phyloP scores from a whole-genome alignment of 2,113 vertebrate species.

The Anolis sagrei region DNA sequence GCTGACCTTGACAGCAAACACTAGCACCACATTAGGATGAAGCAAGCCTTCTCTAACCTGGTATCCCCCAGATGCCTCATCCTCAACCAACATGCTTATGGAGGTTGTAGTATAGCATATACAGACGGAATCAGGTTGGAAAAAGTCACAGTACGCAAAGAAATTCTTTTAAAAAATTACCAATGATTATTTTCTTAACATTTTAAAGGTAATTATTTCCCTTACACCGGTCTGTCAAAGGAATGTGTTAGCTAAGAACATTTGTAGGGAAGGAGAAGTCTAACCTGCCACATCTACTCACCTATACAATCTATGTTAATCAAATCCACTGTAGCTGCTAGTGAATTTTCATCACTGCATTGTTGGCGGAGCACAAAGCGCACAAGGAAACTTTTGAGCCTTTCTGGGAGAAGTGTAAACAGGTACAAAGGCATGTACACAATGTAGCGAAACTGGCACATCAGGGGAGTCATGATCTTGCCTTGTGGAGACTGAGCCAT shows the following conservation, averaged over 20 bases:
- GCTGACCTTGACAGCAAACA: slow-evolving; percentile 21
- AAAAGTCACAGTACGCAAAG: background rate
- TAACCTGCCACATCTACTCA: slow-evolving; percentile 64
- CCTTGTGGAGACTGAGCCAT: slow-evolving; percentile 90
- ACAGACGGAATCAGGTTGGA: background rate
- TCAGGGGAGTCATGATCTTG: slow-evolving; percentile 85
- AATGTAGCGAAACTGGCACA: slow-evolving; percentile 88
- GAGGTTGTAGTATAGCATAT: background rate
- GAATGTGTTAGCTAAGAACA: background rate
- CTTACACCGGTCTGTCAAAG: background rate
- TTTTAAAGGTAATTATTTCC: background rate
- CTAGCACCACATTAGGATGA: too few relatives aligned
- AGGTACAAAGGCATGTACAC: slow-evolving; percentile 86
- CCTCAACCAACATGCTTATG: too few relatives aligned
- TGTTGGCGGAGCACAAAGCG: slow-evolving; percentile 72
- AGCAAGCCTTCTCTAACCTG: too few relatives aligned
- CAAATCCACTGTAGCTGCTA: slow-evolving; percentile 75
- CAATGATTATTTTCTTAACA: background rate
- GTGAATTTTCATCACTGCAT: slow-evolving; percentile 64
- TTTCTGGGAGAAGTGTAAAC: slow-evolving; percentile 83
- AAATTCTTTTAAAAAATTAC: background rate
- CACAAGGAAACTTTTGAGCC: slow-evolving; percentile 79
- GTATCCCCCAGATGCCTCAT: too few relatives aligned
- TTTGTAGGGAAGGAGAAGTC: background rate
- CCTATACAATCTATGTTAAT: slow-evolving; percentile 88